A percentile compares a stretch with the other conserved stretches of the same genome.
phyloP scores from a whole-genome alignment of 2,113 vertebrate species.

The Mionectes macconnelli region DNA sequence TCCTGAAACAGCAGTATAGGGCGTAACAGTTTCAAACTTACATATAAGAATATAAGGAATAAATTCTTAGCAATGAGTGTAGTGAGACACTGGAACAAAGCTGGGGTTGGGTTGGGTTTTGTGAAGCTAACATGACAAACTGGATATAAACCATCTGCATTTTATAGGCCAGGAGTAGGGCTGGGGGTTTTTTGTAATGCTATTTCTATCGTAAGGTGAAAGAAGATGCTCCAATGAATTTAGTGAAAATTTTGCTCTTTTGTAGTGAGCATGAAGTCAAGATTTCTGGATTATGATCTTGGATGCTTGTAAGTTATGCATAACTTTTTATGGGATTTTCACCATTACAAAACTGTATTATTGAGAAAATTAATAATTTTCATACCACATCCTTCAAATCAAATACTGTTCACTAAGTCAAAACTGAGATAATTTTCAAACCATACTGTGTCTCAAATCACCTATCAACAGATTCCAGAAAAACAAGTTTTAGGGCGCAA shows the following conservation, averaged over 20 bases:
- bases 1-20: neutral
- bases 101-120: fast-evolving
- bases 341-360: neutral
- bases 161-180: neutral
- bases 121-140: neutral
- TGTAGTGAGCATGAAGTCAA: neutral
- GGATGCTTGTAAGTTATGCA: neutral
- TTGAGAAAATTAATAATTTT: neutral
- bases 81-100: neutral
- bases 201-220: neutral
- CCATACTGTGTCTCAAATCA: neutral
- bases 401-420: neutral
- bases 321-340: neutral
- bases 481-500: neutral
- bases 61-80: neutral
- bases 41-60: neutral
- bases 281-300: neutral
- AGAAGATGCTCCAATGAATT: neutral
- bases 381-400: neutral
- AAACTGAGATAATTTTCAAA: neutral
- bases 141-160: neutral
- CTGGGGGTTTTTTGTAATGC: fast-evolving
- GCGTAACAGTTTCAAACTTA: neutral
- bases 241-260: neutral
- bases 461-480: neutral